Conservation (phyloP, 2,113 vertebrate species). For the Arvicanthis niloticus region DNA sequence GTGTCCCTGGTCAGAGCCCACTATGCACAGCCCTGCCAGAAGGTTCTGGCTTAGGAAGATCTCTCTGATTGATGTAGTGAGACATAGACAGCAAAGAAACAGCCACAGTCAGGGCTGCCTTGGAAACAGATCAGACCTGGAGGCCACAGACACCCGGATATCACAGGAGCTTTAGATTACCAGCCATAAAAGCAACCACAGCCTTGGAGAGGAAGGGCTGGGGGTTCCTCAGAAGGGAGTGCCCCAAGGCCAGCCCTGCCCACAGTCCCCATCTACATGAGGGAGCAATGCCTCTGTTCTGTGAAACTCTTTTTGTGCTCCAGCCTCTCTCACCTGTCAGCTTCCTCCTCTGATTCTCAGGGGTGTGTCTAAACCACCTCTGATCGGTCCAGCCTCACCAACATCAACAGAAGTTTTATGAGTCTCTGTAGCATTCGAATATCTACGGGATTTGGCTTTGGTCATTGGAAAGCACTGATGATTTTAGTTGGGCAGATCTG, state of each 20-base stretch:
- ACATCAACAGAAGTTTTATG: conserved; percentile 16
- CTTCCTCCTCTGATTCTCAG: conserved; percentile 3
- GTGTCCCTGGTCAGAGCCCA: neutral
- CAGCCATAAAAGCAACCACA: conserved; percentile 64
- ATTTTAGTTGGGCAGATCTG: neutral
- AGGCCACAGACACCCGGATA: conserved; percentile 24
- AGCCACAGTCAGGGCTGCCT: neutral
- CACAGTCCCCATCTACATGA: neutral
- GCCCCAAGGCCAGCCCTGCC: conserved; percentile 49
- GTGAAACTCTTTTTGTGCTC: neutral
- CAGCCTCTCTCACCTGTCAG: neutral
- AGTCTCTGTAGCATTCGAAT: neutral
- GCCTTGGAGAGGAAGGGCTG: neutral
- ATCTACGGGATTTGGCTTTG: neutral
- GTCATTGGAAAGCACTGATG: neutral
- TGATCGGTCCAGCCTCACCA: neutral
- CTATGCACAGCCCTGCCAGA: neutral
- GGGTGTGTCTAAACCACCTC: neutral
- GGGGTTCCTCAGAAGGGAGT: conserved; percentile 4
- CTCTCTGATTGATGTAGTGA: neutral
- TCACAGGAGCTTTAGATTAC: conserved; percentile 10
- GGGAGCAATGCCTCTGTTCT: neutral
- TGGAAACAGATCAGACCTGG: neutral
- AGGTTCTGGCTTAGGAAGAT: neutral
- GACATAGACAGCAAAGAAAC: neutral